phyloP scores from a whole-genome alignment of 2,888 invertebrate species.

The Nebria brevicollis region DNA sequence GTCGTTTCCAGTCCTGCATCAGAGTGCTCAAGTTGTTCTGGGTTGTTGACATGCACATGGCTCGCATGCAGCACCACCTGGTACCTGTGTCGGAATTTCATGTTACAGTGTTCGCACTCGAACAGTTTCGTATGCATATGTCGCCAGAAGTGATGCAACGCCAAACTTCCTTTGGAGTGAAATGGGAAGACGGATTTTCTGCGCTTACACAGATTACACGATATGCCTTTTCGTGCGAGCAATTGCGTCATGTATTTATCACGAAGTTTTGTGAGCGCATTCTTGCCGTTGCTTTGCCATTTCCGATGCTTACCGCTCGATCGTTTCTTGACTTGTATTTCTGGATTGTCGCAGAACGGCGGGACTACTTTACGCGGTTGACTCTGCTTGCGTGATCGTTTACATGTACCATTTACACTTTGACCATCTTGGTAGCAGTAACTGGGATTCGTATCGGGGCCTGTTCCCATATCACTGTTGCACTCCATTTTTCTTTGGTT shows the following conservation, averaged over 20 bases:
- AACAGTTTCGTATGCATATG: conserved; percentile 61
- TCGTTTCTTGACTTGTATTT: conserved; percentile 56
- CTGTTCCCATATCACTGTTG: conserved; percentile 46
- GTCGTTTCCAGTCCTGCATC: background rate
- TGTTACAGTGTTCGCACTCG: conserved; percentile 65
- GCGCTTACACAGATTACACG: conserved; percentile 59
- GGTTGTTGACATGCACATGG: conserved; percentile 59
- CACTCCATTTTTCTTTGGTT: conserved; percentile 50
- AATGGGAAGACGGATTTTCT: conserved; percentile 61
- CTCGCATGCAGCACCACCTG: conserved; percentile 65
- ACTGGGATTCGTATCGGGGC: conserved; percentile 40
- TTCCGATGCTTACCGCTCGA: conserved; percentile 56
- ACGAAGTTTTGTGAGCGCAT: conserved; percentile 55
- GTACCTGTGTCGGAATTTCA: conserved; percentile 63
- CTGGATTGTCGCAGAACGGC: conserved; percentile 59
- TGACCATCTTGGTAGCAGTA: conserved; percentile 39
- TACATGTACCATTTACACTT: conserved; percentile 52
- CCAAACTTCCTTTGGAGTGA: conserved; percentile 62
- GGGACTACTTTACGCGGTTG: conserved; percentile 64
- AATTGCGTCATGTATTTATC: conserved; percentile 61
- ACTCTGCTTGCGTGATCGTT: conserved; percentile 64
- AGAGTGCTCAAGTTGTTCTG: conserved; percentile 46
- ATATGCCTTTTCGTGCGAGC: conserved; percentile 58
- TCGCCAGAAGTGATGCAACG: conserved; percentile 66
- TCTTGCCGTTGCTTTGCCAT: conserved; percentile 52